A percentile compares a stretch with the other conserved stretches of the same genome.
Conservation (phyloP, 2,113 vertebrate species). For the Caloenas nicobarica region DNA sequence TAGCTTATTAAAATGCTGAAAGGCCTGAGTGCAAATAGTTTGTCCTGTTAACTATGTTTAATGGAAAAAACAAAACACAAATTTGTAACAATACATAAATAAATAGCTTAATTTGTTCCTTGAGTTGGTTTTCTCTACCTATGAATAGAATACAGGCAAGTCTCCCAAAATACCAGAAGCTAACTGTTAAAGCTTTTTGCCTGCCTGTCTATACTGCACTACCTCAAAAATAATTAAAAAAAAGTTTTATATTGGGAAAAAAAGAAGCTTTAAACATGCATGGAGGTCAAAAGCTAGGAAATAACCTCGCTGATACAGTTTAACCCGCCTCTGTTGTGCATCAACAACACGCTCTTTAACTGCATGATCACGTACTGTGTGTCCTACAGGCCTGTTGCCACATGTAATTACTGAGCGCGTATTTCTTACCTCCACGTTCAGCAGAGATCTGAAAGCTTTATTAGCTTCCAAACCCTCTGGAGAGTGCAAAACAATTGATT, state of each 20-base stretch:
- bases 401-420: not conserved
- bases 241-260: not conserved
- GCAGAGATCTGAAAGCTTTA: not conserved
- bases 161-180: not conserved
- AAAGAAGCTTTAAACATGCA: not conserved
- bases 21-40: constrained; percentile 38
- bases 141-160: not conserved
- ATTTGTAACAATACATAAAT: constrained; percentile 60
- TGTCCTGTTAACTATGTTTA: constrained; percentile 47
- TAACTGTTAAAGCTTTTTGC: not conserved
- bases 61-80: not conserved
- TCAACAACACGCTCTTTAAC: not conserved
- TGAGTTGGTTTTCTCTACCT: constrained; percentile 47
- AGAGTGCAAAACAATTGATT: not conserved
- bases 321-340: not conserved
- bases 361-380: not conserved
- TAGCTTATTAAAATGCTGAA: constrained; percentile 22
- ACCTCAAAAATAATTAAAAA: not conserved
- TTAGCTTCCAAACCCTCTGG: not conserved
- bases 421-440: not conserved
- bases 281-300: not conserved
- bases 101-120: constrained; percentile 56
- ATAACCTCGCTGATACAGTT: not conserved
- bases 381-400: not conserved
- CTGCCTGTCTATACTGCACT: not conserved